Base-by-base conservation (phyloP, 2,113 vertebrate species). In the Hippolais icterina region DNA sequence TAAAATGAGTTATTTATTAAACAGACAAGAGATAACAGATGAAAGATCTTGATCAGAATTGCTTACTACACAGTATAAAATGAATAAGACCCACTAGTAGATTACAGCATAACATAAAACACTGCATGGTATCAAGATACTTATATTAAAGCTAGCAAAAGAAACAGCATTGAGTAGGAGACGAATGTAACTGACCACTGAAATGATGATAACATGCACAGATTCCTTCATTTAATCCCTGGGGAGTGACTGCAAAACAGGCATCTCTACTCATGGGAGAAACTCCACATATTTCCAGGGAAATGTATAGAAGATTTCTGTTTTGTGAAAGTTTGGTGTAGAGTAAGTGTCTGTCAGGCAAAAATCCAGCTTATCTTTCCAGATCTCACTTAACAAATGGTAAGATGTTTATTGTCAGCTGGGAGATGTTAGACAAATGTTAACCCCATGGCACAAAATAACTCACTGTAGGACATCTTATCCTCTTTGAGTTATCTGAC, bases 171-270 rank as follows among this genome's bases (percentile, higher is more conserved):
- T 74, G 41, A 47, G 10, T 29, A 56, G 24, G 6, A 65, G 10
- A 19, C 2, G 3, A 65, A 47, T 24, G 12, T 12, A 64, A 23
- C 1, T 47, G 27, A 28, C 11, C 23, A n/a, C 15, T 28, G 15
- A 65, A 56, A 41, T 6, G 4, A 74, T 0, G 0, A n/a, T 19
- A 47, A 39, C 5, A 22, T 19, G 23, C n/a, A 47, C 23, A 65
- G 28, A 56, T 84, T 47, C n/a, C 23, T 74, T 47, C 23, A 19
- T n/a, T 28, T 74, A 64, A 28, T 46, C n/a, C 18, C 41, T 47
- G 59, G 23, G 11, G 18, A 64, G 11, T n/a, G 39, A 4, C 28
- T 0, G 1, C 9, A 28, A 84, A 47, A 3, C 28, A 64, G 69
- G 3, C 1, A 0, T 15, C 14, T 3, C 22, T 84, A 12, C 9